Evolutionary conservation across 2,888 invertebrate genomes (phyloP), one percentile per base, ranked within the genome.

Genomic region (Ophion ellenae): DNA sequence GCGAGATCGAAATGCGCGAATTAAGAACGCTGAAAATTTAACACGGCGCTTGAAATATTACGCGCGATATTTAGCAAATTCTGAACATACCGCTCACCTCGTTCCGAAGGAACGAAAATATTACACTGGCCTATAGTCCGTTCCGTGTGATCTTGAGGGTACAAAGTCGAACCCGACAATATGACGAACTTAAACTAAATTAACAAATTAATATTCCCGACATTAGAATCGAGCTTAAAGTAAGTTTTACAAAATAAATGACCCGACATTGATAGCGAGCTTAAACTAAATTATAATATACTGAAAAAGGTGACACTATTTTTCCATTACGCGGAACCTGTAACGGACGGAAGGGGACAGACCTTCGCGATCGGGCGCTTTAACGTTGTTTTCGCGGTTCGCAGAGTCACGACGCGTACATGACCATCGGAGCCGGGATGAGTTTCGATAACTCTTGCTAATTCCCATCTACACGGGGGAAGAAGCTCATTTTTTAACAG

Each of bases 351-450:
- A 9, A 87, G 75, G 3, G 75, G 83, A 40, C 86, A 86, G 24
- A 87, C 64, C 67, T 89, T 88, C 11, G 77, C 61, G 9, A 88
- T 84, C 7, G 89, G 86, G 17, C 88, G 86, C 81, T 87, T 87
- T 4, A 85, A 32, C 14, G 47, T 70, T 20, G 84, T 85, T 81
- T 69, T 67, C 47, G 80, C 67, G 36, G 90, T 91, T 7, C 84
- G 85, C 10, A 90, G n/a, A 2, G 89, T 88, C 0, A 87, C 90
- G 0, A 89, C 90, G 32, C 90, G 79, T 11, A 88, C 86, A 0
- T 81, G 71, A 7, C 83, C 82, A 70, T 90, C 91, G n/a, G 70
- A 11, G 47, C 90, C 90, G 3, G 90, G 90, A 64, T 89, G 88
- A 10, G 87, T 47, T 2, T 74, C 69, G 2, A 82, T 59, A 3